Conservation (phyloP, 2,797 vertebrate genomes). For the Agapornis canus region DNA sequence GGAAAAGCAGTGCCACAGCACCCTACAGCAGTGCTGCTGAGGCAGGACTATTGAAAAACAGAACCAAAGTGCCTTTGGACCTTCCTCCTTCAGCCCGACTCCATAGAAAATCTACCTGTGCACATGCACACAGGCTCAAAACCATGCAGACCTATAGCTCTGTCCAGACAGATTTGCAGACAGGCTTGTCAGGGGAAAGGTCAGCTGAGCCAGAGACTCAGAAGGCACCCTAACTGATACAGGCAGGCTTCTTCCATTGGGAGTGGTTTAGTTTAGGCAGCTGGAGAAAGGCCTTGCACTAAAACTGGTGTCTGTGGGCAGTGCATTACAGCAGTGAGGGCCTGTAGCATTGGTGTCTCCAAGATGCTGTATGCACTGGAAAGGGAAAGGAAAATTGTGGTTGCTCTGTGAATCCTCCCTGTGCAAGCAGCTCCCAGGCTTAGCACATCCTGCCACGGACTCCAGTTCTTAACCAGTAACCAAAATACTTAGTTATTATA, state of each 20-base stretch:
- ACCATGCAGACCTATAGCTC: neutral
- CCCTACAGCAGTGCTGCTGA: neutral
- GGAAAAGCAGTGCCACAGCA: neutral
- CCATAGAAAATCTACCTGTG: neutral
- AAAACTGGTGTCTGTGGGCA: neutral
- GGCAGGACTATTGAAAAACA: neutral
- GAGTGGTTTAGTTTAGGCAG: neutral
- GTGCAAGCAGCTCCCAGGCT: neutral
- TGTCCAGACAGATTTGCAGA: neutral
- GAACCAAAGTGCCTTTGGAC: neutral
- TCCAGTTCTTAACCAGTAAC: neutral
- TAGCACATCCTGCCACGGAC: rapidly evolving
- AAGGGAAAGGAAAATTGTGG: neutral
- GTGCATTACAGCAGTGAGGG: neutral
- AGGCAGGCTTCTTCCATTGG: neutral
- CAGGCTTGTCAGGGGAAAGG: neutral
- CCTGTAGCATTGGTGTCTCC: rapidly evolving
- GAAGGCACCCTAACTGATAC: rapidly evolving
- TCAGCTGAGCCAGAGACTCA: neutral
- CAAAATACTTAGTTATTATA: too few species aligned
- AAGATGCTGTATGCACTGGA: neutral
- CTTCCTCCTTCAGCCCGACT: neutral
- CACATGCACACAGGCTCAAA: neutral
- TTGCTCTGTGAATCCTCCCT: neutral
- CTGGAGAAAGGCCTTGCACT: neutral